phyloP scores from a whole-genome alignment of 2,888 invertebrate genomes.

The Acleris laterana region DNA sequence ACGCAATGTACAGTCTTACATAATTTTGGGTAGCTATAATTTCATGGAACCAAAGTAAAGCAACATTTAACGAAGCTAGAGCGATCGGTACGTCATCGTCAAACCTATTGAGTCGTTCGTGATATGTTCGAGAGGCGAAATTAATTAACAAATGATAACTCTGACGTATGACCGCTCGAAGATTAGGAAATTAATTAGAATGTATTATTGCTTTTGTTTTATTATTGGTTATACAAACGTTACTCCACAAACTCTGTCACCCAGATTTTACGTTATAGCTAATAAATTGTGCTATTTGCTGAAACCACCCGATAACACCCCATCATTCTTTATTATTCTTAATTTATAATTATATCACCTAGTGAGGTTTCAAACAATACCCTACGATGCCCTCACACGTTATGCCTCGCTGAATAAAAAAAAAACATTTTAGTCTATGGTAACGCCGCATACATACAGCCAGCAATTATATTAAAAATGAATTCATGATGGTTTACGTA shows the following conservation, averaged over 20 bases:
- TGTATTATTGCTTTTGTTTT: conserved; percentile 55
- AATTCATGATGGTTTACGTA: conserved; percentile 50
- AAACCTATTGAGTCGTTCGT: conserved; percentile 55
- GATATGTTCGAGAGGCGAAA: conserved; percentile 60
- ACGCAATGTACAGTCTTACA: conserved; percentile 36
- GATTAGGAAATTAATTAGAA: conserved; percentile 39
- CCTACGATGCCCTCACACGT: conserved; percentile 73
- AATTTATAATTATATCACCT: conserved; percentile 75
- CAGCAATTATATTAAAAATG: conserved; percentile 19
- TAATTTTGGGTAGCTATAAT: conserved; percentile 43
- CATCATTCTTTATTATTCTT: conserved; percentile 63
- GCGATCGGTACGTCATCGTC: conserved; percentile 51
- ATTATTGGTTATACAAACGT: conserved; percentile 56
- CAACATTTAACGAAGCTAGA: conserved; percentile 51
- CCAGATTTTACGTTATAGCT: conserved; percentile 68
- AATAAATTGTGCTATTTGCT: conserved; percentile 77
- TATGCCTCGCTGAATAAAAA: conserved; percentile 38
- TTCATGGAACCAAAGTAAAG: conserved; percentile 78
- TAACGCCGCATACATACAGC: conserved; percentile 21
- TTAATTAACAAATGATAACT: conserved; percentile 41
- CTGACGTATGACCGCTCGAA: conserved; percentile 28
- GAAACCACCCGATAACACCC: conserved; percentile 62
- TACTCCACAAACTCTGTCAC: conserved; percentile 52
- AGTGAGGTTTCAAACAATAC: conserved; percentile 82
- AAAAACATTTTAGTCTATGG: conserved; percentile 37